A percentile compares a stretch with the other conserved stretches of the same genome.
These are phyloP conservation scores for Meghimatium bilineatum DNA, from an alignment of 2,888 invertebrate species.

Conservation along the genomic window DNA sequence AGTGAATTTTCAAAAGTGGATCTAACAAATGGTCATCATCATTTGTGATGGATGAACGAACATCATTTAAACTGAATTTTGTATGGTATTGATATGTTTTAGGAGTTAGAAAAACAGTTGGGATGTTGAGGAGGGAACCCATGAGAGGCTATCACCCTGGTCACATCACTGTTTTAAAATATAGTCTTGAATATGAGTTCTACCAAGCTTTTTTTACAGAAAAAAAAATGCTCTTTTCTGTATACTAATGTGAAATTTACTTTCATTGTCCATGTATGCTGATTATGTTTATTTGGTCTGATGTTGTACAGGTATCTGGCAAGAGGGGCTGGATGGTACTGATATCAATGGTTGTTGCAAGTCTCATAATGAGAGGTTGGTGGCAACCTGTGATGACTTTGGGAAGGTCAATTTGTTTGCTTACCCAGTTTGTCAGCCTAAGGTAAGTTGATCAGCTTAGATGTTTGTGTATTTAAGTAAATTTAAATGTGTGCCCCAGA, in stretches of 20 bases:
- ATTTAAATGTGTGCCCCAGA: too few relatives aligned
- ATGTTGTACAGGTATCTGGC: slow-evolving; percentile 85
- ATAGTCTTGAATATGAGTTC: too few relatives aligned
- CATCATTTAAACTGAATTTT: too few relatives aligned
- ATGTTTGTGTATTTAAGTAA: background rate
- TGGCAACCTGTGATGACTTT: slow-evolving; percentile 91
- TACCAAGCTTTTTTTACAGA: too few relatives aligned
- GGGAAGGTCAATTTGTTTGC: slow-evolving; percentile 92
- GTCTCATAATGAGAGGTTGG: slow-evolving; percentile 82
- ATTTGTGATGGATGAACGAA: too few relatives aligned
- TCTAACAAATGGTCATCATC: too few relatives aligned
- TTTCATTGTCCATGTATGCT: background rate
- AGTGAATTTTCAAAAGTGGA: too few relatives aligned
- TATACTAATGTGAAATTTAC: background rate
- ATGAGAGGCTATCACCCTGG: too few relatives aligned
- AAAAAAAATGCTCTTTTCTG: background rate
- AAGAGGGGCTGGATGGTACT: slow-evolving; percentile 92
- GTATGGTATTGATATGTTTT: too few relatives aligned
- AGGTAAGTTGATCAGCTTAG: slow-evolving; percentile 80
- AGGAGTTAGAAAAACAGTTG: too few relatives aligned
- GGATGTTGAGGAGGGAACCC: too few relatives aligned
- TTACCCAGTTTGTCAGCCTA: slow-evolving; percentile 90
- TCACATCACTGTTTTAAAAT: background rate
- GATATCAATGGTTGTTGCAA: slow-evolving; percentile 88
- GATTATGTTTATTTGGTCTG: background rate